Conservation (phyloP, 2,113 vertebrate species). For the Crocuta crocuta region DNA sequence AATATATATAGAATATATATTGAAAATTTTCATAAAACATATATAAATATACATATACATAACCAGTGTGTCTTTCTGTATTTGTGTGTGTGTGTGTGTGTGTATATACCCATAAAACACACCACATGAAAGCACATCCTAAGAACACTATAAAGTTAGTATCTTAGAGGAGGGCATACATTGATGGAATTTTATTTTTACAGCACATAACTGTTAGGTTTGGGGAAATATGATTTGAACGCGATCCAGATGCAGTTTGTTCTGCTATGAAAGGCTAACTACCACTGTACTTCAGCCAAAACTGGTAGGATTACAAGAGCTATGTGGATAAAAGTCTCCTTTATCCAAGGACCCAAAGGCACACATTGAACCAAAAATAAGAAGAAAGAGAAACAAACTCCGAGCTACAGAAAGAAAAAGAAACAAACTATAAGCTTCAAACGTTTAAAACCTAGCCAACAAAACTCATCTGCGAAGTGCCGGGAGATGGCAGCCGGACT, state of each 20-base stretch:
- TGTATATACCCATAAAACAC: neutral
- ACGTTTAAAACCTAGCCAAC: slow-evolving; percentile 56
- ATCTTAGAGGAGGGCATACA: neutral
- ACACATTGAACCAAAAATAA: slow-evolving; percentile 71
- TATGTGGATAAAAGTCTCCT: slow-evolving; percentile 69
- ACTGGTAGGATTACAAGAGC: slow-evolving; percentile 54
- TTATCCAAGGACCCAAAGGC: slow-evolving; percentile 62
- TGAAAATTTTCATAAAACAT: neutral
- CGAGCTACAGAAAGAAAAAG: slow-evolving; percentile 68
- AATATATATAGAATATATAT: neutral
- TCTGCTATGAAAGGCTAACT: slow-evolving; percentile 20
- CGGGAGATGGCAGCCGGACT: neutral
- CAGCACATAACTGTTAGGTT: neutral
- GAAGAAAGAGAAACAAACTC: slow-evolving; percentile 77
- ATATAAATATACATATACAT: no score
- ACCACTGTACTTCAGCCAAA: neutral
- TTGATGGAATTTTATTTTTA: slow-evolving; percentile 22
- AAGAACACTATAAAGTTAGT: neutral
- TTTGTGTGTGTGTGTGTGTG: no score
- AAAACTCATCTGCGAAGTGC: slow-evolving; percentile 63
- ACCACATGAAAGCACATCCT: neutral
- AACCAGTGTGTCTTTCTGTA: no score
- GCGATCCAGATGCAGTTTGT: neutral
- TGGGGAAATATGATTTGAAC: neutral
- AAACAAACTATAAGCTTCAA: slow-evolving; percentile 68